Conservation (phyloP, 2,113 vertebrate species). For the Onychorhynchus coronatus region DNA sequence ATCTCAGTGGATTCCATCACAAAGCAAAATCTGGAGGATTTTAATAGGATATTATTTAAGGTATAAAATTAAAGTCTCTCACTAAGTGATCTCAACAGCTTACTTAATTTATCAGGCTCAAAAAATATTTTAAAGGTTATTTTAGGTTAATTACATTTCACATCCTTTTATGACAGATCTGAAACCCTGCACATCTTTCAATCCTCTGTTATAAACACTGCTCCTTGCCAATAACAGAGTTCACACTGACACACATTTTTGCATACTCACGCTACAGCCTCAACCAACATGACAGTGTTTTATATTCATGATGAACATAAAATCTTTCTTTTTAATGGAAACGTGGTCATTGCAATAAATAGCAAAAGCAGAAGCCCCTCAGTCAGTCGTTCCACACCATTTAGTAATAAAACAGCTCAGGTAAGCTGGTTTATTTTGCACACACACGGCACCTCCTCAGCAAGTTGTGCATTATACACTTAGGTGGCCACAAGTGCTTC, state of each 20-base stretch:
- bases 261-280: background rate
- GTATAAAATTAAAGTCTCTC: constrained; percentile 42
- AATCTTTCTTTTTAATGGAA: background rate
- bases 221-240: background rate
- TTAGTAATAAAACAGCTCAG: background rate
- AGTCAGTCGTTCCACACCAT: background rate
- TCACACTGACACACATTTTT: background rate
- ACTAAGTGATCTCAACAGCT: constrained; percentile 37
- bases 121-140: constrained; percentile 57
- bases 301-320: background rate
- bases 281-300: background rate
- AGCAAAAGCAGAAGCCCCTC: background rate
- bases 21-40: constrained; percentile 31
- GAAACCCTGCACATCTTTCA: background rate
- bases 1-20: constrained; percentile 1
- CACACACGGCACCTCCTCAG: background rate
- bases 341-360: background rate
- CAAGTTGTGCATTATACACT: background rate
- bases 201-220: background rate
- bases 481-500: background rate
- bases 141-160: constrained; percentile 69
- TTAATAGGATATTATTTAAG: constrained; percentile 59
- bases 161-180: constrained; percentile 36
- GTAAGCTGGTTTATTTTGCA: background rate
- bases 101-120: constrained; percentile 33